Evolutionary conservation across 30 jellyfish, hydroid and myxozoan genomes (phyloP), one percentile per base, ranked within the genome.

Genomic region (Aurelia aurita): DNA sequence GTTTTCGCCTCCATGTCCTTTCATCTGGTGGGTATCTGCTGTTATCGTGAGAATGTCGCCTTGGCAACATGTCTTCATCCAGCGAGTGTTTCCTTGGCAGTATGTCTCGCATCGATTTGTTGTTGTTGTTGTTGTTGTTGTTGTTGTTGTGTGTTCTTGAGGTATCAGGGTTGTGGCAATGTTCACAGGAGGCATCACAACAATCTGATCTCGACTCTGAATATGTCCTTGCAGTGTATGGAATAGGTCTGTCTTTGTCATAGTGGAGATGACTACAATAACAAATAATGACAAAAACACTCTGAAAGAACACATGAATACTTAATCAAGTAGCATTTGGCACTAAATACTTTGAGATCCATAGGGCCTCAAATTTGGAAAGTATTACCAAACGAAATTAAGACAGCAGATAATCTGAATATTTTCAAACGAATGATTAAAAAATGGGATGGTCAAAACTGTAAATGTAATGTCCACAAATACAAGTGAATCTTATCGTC

Each of bases 21-120:
- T 25, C 60, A 46, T 68, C 80, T 14, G 31, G 60, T 63, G 16
- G 60, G 16, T 27, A 31, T 23, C 39, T 64, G 55, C 76, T 55
- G 29, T 16, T 55, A 5, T 55, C 67, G 25, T 14, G 29, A 22
- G 67, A 55, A 55, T 12, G 51, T 64, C 51, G 76, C 76, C 51
- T 26, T 64, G 25, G 46, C 45, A 62, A 64, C 26, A 72, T 18
- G 47, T 46, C 75, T 45, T 45, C 21, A 46, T 64, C 82, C 16
- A 20, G 71, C 18, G 82, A 26, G 18, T 63, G 60, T 16, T 26
- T 18, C n/a, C 72, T 31, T 31, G 93, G 93, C 34, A 83, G 72
- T 5, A 83, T 69, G 63, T 83, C 93, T 31, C 87, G 93, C 93
- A 83, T 83, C 2, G 87, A 83, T 34, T 75, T 83, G 35, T 64